Percentiles rank a stretch among this genome's conserved stretches.
Conservation (phyloP, 1,140 invertebrate genomes). For the Drosophila santomea region DNA sequence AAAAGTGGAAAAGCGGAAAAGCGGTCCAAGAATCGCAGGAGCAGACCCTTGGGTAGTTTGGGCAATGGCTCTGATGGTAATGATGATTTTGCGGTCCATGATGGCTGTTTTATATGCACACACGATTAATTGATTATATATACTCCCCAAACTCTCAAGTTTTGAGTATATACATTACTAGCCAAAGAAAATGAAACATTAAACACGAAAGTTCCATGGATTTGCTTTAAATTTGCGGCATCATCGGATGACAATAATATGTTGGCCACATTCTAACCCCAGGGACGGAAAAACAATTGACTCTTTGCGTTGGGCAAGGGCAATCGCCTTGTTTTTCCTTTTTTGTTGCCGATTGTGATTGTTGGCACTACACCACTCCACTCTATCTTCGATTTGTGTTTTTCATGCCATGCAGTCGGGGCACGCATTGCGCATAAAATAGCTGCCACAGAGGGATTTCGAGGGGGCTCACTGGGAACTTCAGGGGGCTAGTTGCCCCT, state of each 20-base stretch:
- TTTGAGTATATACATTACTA: not conserved
- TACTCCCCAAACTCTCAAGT: not conserved
- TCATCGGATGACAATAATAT: constrained; percentile 48
- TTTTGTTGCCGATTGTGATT: constrained; percentile 33
- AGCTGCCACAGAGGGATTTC: constrained; percentile 56
- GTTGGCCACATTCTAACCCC: constrained; percentile 37
- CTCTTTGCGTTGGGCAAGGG: constrained; percentile 34
- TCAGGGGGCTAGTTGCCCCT: constrained; percentile 2
- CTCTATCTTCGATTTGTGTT: constrained; percentile 76
- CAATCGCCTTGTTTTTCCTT: constrained; percentile 21
- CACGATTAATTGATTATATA: not conserved
- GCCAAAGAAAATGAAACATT: not conserved
- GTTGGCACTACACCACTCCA: constrained; percentile 41
- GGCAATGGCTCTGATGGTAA: constrained; percentile 10
- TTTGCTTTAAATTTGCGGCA: constrained; percentile 16
- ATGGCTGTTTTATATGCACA: constrained; percentile 3
- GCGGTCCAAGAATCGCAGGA: not conserved
- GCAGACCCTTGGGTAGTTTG: constrained; percentile 8
- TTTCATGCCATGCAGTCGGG: constrained; percentile 58
- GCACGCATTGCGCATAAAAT: constrained; percentile 79
- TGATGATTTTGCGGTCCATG: constrained; percentile 21
- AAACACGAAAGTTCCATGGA: constrained; percentile 1
- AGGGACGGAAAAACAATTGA: constrained; percentile 65
- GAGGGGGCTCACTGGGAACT: not conserved
- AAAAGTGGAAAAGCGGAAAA: constrained; percentile 3